phyloP scores from a whole-genome alignment of 2,888 invertebrate genomes.

The Napeogenes inachia region DNA sequence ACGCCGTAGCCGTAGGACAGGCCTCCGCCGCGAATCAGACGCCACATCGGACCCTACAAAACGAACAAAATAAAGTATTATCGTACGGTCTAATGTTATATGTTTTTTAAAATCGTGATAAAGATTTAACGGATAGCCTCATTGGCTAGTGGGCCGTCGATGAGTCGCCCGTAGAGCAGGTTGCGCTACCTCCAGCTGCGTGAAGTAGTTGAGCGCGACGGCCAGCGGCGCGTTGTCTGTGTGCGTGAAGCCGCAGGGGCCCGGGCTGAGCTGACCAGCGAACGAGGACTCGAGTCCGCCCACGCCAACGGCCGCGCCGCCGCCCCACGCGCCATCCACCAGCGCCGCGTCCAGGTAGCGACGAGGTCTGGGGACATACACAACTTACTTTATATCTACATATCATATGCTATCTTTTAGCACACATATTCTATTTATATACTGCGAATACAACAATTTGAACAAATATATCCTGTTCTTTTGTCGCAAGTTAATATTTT shows the following conservation, averaged over 20 bases:
- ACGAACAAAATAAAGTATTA: background rate
- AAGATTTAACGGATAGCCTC: no score
- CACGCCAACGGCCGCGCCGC: slow-evolving; percentile 85
- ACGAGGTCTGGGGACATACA: slow-evolving; percentile 43
- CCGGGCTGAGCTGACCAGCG: slow-evolving; percentile 81
- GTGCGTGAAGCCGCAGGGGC: slow-evolving; percentile 78
- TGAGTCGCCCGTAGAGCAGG: no score
- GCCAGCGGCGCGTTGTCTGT: slow-evolving; percentile 84
- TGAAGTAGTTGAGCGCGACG: slow-evolving; percentile 90
- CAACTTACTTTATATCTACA: background rate
- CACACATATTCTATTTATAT: no score
- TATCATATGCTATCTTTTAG: no score
- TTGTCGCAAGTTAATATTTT: no score
- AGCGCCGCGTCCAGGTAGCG: slow-evolving; percentile 59
- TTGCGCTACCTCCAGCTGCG: slow-evolving; percentile 84
- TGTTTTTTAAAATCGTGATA: no score
- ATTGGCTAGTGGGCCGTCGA: no score
- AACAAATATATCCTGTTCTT: no score
- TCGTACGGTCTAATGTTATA: no score
- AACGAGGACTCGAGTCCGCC: slow-evolving; percentile 89
- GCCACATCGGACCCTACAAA: slow-evolving; percentile 91
- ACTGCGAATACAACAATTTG: no score
- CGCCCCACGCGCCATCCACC: slow-evolving; percentile 48
- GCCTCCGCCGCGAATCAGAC: slow-evolving; percentile 90
- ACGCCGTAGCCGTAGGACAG: slow-evolving; percentile 88